These are phyloP conservation scores for Hydrolagus colliei DNA, from an alignment of 2,797 vertebrate genomes.

Conservation along the genomic window DNA sequence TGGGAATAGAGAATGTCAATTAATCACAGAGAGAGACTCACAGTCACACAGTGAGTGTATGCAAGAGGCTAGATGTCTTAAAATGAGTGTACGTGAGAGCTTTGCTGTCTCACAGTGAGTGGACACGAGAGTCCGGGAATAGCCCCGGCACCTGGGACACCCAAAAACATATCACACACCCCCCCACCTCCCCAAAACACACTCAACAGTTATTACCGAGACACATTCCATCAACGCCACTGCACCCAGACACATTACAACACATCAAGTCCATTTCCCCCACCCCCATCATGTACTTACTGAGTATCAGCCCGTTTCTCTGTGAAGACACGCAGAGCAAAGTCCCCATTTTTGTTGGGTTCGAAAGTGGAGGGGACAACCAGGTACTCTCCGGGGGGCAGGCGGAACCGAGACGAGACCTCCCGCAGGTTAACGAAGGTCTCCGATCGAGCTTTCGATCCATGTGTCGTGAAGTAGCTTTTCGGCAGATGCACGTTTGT, in stretches of 20 bases:
- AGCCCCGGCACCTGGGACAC: not conserved
- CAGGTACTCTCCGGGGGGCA: constrained; percentile 28
- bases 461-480: constrained; percentile 13
- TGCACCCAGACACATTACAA: not conserved
- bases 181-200: not conserved
- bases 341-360: constrained; percentile 25
- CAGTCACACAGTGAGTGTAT: not conserved
- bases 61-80: no score
- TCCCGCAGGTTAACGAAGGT: constrained; percentile 27
- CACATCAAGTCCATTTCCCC: not conserved
- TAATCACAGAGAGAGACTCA: not conserved
- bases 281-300: not conserved
- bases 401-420: not conserved
- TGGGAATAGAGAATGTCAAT: not conserved
- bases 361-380: constrained; percentile 31
- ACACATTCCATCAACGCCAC: not conserved
- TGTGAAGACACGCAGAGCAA: constrained; percentile 5
- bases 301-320: not conserved
- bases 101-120: not conserved
- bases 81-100: not conserved
- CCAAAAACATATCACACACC: not conserved
- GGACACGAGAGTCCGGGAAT: not conserved
- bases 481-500: constrained; percentile 5
- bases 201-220: not conserved
- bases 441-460: constrained; percentile 8